Base-by-base conservation (phyloP, 2,797 vertebrate genomes). In the Spinus olivaceus region DNA sequence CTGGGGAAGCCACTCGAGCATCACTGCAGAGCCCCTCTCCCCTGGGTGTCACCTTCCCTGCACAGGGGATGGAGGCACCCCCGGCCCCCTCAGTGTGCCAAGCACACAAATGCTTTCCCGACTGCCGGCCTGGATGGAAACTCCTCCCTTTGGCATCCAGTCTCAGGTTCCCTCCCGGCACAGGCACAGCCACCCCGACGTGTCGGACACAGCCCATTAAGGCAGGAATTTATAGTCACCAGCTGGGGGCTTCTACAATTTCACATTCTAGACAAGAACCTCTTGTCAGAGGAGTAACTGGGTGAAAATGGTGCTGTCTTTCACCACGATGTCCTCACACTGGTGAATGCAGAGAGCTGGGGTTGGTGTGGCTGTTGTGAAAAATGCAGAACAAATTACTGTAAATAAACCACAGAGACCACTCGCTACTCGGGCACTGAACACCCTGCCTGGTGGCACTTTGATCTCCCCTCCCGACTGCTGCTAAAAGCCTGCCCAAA, bases 161-260 rank as follows among this genome's bases (percentile, higher is more conserved):
- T 24, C 88, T 94, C 93, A 19, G 66, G 69, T 81, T 88, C 78
- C 84, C 56, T 86, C 79, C 63, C 49, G 0, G 25, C 53, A 76
- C 80, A 76, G 0, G 25, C 53, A 76, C 78, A 76, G 72, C 86
- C 51, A 12, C 37, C 35, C 2, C 66, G 47, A 9, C 42, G 7
- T 4, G 59, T 76, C 94, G 78, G 90, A 88, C 85, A 72, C 25
- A 67, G 71, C 84, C 94, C 72, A 59, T 94, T 94, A 83, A 63
- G 85, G 84, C 69, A 67, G 77, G 82, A 94, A 92, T 94, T 93
- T 92, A 91, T 39, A 70, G 85, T 50, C n/a, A 27, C 90, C 86
- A 94, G 94, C 96, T 94, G 82, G 80, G 82, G 33, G 57, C 88
- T 90, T 90, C 90, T 96, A 90, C 73, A 60, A 1, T 89, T 90